These are phyloP conservation scores for Colostygia pectinataria DNA, from an alignment of 2,888 invertebrate species.

Conservation along the genomic window DNA sequence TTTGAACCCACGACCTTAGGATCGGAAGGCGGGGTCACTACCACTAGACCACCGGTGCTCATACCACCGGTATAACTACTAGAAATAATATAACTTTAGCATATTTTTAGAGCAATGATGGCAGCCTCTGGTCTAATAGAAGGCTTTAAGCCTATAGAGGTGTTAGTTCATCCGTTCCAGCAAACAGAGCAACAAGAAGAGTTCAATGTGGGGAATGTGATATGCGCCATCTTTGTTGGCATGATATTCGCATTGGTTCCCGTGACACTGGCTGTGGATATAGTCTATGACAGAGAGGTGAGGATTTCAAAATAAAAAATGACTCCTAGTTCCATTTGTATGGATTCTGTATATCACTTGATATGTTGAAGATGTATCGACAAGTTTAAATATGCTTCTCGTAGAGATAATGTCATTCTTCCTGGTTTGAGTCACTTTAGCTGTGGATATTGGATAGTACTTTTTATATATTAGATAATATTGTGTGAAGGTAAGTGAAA, in stretches of 20 bases:
- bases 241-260: slow-evolving; percentile 91
- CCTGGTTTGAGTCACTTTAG: too few species aligned
- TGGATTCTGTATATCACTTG: background rate
- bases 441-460: too few species aligned
- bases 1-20: too few species aligned
- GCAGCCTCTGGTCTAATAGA: slow-evolving; percentile 60
- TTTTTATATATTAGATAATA: too few species aligned
- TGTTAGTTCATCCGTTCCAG: slow-evolving; percentile 87
- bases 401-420: too few species aligned
- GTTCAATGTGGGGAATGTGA: slow-evolving; percentile 87
- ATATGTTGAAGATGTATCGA: background rate
- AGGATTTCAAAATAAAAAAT: slow-evolving; percentile 27
- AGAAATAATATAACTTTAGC: background rate
- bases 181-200: slow-evolving; percentile 88
- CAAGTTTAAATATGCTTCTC: background rate
- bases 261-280: slow-evolving; percentile 89
- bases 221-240: slow-evolving; percentile 90
- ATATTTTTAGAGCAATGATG: slow-evolving; percentile 58
- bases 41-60: too few species aligned
- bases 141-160: slow-evolving; percentile 84
- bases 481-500: too few species aligned
- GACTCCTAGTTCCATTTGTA: background rate
- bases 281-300: slow-evolving; percentile 93
- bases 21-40: too few species aligned
- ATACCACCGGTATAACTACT: too few species aligned